A percentile compares a stretch with the other conserved stretches of the same genome.
phyloP scores from a whole-genome alignment of 2,113 vertebrate species.

The Mugil cephalus region DNA sequence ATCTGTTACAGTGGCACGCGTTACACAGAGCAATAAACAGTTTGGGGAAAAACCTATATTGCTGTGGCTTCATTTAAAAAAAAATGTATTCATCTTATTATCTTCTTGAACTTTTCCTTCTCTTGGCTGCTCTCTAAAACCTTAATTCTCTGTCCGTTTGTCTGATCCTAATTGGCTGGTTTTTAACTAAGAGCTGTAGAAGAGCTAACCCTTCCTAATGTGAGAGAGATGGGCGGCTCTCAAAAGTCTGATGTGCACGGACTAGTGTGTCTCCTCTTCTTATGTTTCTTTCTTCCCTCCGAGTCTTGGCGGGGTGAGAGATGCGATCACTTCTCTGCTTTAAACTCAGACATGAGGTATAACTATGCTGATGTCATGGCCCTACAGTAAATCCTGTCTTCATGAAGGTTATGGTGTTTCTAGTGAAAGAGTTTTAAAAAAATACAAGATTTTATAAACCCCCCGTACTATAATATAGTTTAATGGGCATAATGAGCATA shows the following conservation, averaged over 20 bases:
- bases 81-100: constrained; percentile 44
- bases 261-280: background rate
- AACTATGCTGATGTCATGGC: background rate
- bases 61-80: constrained; percentile 19
- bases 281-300: constrained; percentile 8
- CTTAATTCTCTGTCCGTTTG: constrained; percentile 40
- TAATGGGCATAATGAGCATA: no score
- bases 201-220: constrained; percentile 45
- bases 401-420: no score
- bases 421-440: no score
- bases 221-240: constrained; percentile 15
- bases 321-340: background rate
- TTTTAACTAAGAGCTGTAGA: constrained; percentile 60
- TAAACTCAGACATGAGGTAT: background rate
- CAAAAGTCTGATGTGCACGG: constrained; percentile 15
- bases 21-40: constrained; percentile 26
- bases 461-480: no score
- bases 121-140: constrained; percentile 41
- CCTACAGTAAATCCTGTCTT: background rate
- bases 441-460: no score
- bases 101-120: constrained; percentile 58
- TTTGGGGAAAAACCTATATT: constrained; percentile 32
- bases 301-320: background rate
- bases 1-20: constrained; percentile 44
- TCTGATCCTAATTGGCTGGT: constrained; percentile 56